These are phyloP conservation scores for Entomobrya proxima DNA, from an alignment of 2,888 invertebrate genomes.

Conservation along the genomic window DNA sequence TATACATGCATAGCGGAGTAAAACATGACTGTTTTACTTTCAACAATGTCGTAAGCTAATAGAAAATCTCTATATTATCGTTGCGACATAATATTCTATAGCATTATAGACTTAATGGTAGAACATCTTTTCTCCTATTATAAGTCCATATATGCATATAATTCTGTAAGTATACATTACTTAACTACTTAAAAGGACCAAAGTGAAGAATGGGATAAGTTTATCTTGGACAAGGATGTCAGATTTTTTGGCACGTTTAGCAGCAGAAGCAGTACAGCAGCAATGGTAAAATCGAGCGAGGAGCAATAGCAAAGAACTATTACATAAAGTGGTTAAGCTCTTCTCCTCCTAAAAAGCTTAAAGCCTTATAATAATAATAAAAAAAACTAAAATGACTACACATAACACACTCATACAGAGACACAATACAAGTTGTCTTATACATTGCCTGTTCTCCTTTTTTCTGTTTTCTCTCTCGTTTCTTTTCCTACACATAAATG, in stretches of 20 bases:
- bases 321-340: constrained; percentile 60
- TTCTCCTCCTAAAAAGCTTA: constrained; percentile 2
- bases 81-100: background rate
- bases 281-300: background rate
- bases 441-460: background rate
- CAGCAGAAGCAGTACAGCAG: constrained; percentile 49
- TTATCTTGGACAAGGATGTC: constrained; percentile 62
- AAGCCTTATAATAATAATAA: constrained; percentile 35
- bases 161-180: background rate
- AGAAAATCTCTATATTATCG: background rate
- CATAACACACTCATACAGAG: background rate
- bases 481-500: background rate
- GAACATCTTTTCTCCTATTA: background rate
- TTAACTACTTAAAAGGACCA: constrained; percentile 15
- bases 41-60: background rate
- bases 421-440: background rate
- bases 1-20: background rate
- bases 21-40: background rate
- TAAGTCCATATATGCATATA: background rate
- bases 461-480: background rate
- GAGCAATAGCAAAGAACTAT: constrained; percentile 27
- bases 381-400: background rate
- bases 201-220: constrained; percentile 62
- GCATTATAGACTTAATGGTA: background rate
- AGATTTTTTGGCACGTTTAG: constrained; percentile 62